Base-by-base conservation (phyloP, 2,888 invertebrate species). In the Halocaridina rubra region DNA sequence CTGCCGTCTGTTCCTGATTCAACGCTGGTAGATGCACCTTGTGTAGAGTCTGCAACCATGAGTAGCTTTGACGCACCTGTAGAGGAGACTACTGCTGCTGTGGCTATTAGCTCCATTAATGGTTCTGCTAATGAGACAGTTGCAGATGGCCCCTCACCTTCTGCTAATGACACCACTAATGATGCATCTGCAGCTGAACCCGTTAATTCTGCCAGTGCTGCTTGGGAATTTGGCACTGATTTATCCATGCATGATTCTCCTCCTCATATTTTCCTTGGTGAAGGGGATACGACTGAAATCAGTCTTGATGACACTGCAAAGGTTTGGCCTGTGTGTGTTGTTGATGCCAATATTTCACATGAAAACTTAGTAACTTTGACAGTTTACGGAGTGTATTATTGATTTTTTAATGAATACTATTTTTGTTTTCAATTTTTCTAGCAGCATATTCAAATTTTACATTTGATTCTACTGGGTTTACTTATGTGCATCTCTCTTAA, bases 201-300 rank as follows among this genome's bases (percentile, higher is more conserved):
- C 22, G 27, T 27, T 13, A 29, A 24, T n/a, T 53, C 75, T n/a
- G 19, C 53, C 53, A 59, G 22, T 59, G 33, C 82, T 72, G 59
- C 69, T n/a, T 77, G 27, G 3, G 46, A 67, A 30, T 67, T 61
- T 67, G 33, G 10, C 24, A 57, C 59, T 72, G 80, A 80, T 19
- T 64, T 61, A 33, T 78, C 61, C 61, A 30, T 78, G 77, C 77
- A 71, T 30, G 78, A 71, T 71, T 57, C 77, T 29, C 77, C 71
- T 24, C 24, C 39, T 59, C n/a, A n/a, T n/a, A n/a, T n/a, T n/a
- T 78, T 82, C 61, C 78, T 82, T 59, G 82, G 78, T 77, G 82
- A 82, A 39, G 69, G 71, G 61, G 82, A 82, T 29, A 82, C 82
- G n/a, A 82, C 72, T 71, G 82, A 82, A 61, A 72, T 82, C 67